A percentile compares a stretch with the other conserved stretches of the same genome.
Evolutionary conservation across 2,113 vertebrate genomes (phyloP).

Genomic region (Ardeotis arabs): DNA sequence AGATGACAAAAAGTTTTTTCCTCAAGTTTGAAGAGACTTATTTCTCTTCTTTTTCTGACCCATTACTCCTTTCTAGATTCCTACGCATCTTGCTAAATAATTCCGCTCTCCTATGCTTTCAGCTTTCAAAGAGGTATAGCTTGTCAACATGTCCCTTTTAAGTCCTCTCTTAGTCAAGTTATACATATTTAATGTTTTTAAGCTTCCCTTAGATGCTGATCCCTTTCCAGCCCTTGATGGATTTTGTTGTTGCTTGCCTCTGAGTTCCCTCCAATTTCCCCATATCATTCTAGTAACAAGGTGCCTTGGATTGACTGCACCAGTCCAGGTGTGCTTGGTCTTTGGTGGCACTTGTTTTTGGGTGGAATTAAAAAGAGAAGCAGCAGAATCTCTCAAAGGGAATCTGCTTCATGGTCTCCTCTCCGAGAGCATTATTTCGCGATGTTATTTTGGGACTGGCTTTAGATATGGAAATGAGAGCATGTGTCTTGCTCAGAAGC

Average conservation of each 20-base stretch:
- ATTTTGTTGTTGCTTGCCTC: conserved; percentile 43
- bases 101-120: not conserved
- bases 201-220: conserved; percentile 56
- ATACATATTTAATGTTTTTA: conserved; percentile 66
- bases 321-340: not conserved
- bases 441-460: conserved; percentile 48
- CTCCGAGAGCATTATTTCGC: conserved; percentile 48
- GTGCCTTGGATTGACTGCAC: conserved; percentile 17
- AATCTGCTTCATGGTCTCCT: conserved; percentile 30
- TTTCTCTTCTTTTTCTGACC: conserved; percentile 2
- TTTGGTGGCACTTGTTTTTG: conserved; percentile 32
- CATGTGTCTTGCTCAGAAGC: conserved; percentile 44
- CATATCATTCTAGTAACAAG: conserved; percentile 1
- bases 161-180: conserved; percentile 51
- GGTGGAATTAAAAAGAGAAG: conserved; percentile 18
- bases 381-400: conserved; percentile 41
- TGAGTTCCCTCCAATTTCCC: conserved; percentile 43
- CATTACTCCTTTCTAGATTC: not conserved
- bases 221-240: conserved; percentile 34
- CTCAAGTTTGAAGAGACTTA: not conserved
- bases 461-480: conserved; percentile 71
- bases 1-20: conserved; percentile 1
- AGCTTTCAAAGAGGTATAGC: conserved; percentile 60
- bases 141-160: conserved; percentile 62
- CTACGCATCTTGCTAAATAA: conserved; percentile 13